Percentiles rank a stretch among this genome's conserved stretches.
phyloP scores from a whole-genome alignment of 2,113 vertebrate species.

The Ifrita kowaldi region DNA sequence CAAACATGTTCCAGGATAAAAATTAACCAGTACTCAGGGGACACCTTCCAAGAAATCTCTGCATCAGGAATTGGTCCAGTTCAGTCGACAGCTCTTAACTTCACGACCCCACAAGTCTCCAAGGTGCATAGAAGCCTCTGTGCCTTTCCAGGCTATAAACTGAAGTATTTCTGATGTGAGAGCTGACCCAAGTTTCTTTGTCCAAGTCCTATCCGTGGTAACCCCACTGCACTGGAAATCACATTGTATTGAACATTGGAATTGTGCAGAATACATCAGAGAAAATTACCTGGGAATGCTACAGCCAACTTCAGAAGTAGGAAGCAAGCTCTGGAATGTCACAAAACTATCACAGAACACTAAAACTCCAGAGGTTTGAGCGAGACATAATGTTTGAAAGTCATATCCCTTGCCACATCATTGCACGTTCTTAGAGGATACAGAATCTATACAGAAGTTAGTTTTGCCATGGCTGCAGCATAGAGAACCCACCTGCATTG shows the following conservation, averaged over 20 bases:
- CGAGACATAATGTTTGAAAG: neutral
- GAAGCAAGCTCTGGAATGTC: neutral
- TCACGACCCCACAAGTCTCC: neutral
- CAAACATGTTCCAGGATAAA: neutral
- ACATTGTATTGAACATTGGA: fast-evolving
- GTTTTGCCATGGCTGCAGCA: neutral
- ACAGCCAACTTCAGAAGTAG: no score
- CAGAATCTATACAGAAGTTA: fast-evolving
- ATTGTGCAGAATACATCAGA: neutral
- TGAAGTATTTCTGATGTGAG: neutral
- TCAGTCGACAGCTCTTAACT: neutral
- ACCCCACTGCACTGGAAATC: neutral
- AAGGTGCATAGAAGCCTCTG: neutral
- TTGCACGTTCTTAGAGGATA: neutral
- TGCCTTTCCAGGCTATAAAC: neutral
- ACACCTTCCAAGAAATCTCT: neutral
- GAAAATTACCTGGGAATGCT: neutral
- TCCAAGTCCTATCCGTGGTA: neutral
- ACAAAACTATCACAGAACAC: neutral
- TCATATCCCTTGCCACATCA: neutral
- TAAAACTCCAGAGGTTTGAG: neutral
- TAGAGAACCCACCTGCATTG: neutral
- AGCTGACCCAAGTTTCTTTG: neutral
- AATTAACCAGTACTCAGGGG: neutral
- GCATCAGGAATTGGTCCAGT: neutral